Conservation (phyloP, 2,797 vertebrate genomes). For the Onychomys arenicola region DNA sequence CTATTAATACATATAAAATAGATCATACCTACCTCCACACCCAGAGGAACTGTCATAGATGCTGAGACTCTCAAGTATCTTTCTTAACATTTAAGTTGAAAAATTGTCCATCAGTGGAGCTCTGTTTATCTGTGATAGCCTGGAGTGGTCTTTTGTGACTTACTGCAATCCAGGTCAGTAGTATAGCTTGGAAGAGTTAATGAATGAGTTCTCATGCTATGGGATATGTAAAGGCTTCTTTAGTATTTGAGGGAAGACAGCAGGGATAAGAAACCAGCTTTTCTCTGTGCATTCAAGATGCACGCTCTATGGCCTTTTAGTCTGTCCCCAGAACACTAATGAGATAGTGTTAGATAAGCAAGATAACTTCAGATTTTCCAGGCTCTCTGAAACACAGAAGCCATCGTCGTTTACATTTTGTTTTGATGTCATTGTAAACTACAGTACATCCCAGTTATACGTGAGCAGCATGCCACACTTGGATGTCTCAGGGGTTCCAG, state of each 20-base stretch:
- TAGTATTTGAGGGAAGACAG: background rate
- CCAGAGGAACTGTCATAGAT: background rate
- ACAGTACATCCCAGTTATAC: slow-evolving; percentile 92
- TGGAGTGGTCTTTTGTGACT: background rate
- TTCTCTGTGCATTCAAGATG: background rate
- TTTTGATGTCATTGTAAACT: slow-evolving; percentile 89
- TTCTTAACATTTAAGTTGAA: slow-evolving; percentile 12
- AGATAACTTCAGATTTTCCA: background rate
- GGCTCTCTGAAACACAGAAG: slow-evolving; percentile 18
- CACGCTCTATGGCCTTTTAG: background rate
- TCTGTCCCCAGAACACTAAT: background rate
- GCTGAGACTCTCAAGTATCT: background rate
- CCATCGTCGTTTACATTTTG: slow-evolving; percentile 86
- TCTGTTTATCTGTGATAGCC: background rate
- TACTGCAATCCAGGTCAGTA: background rate
- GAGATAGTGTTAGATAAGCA: background rate
- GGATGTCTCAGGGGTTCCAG: slow-evolving; percentile 18
- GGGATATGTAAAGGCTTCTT: background rate
- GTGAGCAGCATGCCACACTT: slow-evolving; percentile 91
- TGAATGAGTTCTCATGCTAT: background rate
- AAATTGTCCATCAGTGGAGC: background rate
- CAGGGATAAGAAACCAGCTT: slow-evolving; percentile 5
- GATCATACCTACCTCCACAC: background rate
- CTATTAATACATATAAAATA: slow-evolving; percentile 15
- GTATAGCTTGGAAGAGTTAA: background rate